These are phyloP conservation scores for Epinephelus awoara DNA, from an alignment of 2,797 vertebrate species.

Conservation along the genomic window DNA sequence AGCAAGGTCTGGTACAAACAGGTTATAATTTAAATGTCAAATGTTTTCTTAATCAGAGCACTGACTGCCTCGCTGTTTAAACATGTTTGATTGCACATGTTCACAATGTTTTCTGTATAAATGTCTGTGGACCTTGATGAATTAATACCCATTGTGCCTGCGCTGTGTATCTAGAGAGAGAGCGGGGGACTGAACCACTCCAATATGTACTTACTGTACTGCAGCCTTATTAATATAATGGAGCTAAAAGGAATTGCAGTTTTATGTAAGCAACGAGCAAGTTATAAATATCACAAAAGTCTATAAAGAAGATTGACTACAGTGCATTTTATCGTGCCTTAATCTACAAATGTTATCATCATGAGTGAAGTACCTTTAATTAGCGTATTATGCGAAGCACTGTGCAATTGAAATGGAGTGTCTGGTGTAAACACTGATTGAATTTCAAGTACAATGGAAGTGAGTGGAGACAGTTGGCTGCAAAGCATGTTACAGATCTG, in stretches of 20 bases:
- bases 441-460: conserved; percentile 38
- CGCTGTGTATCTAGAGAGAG: neutral
- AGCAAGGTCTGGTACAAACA: neutral
- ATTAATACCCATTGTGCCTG: conserved; percentile 30
- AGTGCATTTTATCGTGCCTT: conserved; percentile 30
- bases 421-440: conserved; percentile 43
- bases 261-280: conserved; percentile 30
- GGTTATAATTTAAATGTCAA: neutral
- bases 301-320: conserved; percentile 57
- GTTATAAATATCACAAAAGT: conserved; percentile 44
- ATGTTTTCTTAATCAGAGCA: conserved; percentile 1
- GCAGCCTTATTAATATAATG: conserved; percentile 45
- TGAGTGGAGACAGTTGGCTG: conserved; percentile 18
- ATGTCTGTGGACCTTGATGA: conserved; percentile 19
- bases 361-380: conserved; percentile 55
- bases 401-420: conserved; percentile 43
- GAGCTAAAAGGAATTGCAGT: conserved; percentile 24
- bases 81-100: conserved; percentile 19
- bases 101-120: conserved; percentile 9
- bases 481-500: conserved; percentile 2
- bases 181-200: neutral
- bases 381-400: conserved; percentile 50
- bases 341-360: conserved; percentile 45
- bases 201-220: neutral
- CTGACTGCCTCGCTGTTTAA: neutral